Base-by-base conservation (phyloP, 2,113 vertebrate genomes). In the Mormyrus lacerda region DNA sequence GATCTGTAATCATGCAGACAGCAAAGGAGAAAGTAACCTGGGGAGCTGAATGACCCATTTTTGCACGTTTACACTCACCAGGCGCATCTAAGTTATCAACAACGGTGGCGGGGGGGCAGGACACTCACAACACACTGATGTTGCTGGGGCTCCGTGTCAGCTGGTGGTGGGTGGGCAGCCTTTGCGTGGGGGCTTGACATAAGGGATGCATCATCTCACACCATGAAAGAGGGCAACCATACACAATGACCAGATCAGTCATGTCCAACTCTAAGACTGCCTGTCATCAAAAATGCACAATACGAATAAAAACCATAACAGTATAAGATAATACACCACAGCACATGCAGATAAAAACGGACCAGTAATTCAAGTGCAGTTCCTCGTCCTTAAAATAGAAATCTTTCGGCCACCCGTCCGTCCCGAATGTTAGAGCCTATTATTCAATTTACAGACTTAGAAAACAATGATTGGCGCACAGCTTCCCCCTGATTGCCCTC, bases 381-480 rank as follows among this genome's bases (percentile, higher is more conserved):
- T 73, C 9, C 31, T 73, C 21, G 4, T 35, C 35, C 31, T 65
- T 65, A 65, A 76, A 73, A 79, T 50, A 61, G 51, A 88, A 90
- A 89, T 85, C 48, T 79, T 39, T 17, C 42, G 11, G 44, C 88
- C 83, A 51, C 35, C 17, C n/a, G 61, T 89, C 17, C 21, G 27
- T 55, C 45, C 53, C 47, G 15, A 87, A 83, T 65, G 27, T 69
- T 76, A 92, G 92, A 94, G 90, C 93, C 76, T 89, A 93, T 95
- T 95, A 96, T 94, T 92, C 92, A 95, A 94, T 94, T 95, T 94
- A 91, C 85, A 79, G 90, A 55, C 91, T 90, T 76, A 53, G 4
- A 5, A 39, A 86, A 88, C 50, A 88, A 15, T 91, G 89, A 91
- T 90, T 91, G 89, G 50, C 76, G 58, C 89, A 82, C 51, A 19